Base-by-base conservation (phyloP, 2,888 invertebrate species). In the Drosophila paranaensis region DNA sequence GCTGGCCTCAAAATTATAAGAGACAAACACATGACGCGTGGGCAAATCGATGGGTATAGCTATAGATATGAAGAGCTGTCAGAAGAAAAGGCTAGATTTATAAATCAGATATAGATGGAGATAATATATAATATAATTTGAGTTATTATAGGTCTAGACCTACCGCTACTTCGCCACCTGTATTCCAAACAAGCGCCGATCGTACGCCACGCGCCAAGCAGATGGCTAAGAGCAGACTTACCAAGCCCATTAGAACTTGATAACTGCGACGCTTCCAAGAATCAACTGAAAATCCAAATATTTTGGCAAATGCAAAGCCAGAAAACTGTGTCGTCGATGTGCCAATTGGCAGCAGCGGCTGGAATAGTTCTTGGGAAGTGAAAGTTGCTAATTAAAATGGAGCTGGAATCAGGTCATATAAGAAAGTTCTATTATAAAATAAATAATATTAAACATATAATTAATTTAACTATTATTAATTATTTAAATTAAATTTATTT, bases 1-100 rank as follows among this genome's bases (percentile, higher is more conserved):
- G 88, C 94, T 95, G 0, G 95, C 94, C 85, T 96, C 96, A 83
- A 96, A 95, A 92, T 96, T 96, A 90, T 95, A 96, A 0, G 96
- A 95, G 42, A 96, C 92, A 80, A 96, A 96, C 3, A 96, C 95
- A 85, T 95, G 95, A 67, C 95, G 94, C 64, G 94, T 94, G 0
- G 95, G 95, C 5, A 95, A 93, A 82, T 95, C 95, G 27, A 96
- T 91, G 0, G 96, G 96, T 20, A 96, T 94, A 0, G 96, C 95
- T 70, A 96, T 93, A 0, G 96, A 96, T 45, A 95, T 88, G 89
- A 96, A 95, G 16, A 95, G 93, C 96, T 96, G 92, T 11, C 30
- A 50, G 14, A 1, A 48, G 10, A 16, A 0, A 16, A n/a, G 6
- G 20, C 5, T 43, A 6, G 6, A 16, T 13, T 9, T 14, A 20